Conservation (phyloP, 2,888 invertebrate genomes). For the Neocrepidodera transversa region DNA sequence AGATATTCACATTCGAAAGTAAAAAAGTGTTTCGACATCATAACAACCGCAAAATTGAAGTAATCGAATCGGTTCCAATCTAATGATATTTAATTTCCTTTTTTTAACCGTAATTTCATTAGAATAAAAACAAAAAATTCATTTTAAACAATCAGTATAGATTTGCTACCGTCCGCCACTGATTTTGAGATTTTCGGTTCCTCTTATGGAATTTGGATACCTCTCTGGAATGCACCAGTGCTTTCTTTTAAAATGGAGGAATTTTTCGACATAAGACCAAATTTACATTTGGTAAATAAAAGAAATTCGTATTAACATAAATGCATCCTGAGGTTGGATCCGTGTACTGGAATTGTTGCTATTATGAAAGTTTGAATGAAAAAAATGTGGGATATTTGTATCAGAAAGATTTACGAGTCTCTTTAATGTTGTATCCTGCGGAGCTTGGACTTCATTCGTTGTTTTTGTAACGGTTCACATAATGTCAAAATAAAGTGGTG, state of each 20-base stretch:
- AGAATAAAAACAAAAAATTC: too few species aligned
- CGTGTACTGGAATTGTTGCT: constrained; percentile 32
- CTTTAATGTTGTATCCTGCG: constrained; percentile 20
- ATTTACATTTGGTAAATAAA: constrained; percentile 35
- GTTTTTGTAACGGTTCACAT: constrained; percentile 5
- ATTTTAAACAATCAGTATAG: too few species aligned
- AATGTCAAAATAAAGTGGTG: neutral
- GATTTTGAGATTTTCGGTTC: neutral
- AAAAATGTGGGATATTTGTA: constrained; percentile 29
- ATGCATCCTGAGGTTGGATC: constrained; percentile 29
- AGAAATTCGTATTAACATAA: constrained; percentile 30
- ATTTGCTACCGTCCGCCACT: neutral
- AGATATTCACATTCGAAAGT: too few species aligned
- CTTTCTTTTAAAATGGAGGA: constrained; percentile 38
- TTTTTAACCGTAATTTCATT: too few species aligned
- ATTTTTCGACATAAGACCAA: constrained; percentile 36
- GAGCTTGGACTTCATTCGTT: constrained; percentile 9
- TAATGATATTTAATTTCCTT: too few species aligned
- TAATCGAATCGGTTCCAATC: too few species aligned
- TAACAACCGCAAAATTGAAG: too few species aligned
- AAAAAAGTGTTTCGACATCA: too few species aligned
- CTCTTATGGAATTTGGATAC: constrained; percentile 28
- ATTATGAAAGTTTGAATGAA: constrained; percentile 26
- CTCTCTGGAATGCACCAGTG: constrained; percentile 31
- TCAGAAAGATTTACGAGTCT: constrained; percentile 25